Percentiles rank a stretch among this genome's conserved stretches.
These are phyloP conservation scores for Cydia fagiglandana DNA, from an alignment of 1,140 invertebrate genomes.

Conservation along the genomic window DNA sequence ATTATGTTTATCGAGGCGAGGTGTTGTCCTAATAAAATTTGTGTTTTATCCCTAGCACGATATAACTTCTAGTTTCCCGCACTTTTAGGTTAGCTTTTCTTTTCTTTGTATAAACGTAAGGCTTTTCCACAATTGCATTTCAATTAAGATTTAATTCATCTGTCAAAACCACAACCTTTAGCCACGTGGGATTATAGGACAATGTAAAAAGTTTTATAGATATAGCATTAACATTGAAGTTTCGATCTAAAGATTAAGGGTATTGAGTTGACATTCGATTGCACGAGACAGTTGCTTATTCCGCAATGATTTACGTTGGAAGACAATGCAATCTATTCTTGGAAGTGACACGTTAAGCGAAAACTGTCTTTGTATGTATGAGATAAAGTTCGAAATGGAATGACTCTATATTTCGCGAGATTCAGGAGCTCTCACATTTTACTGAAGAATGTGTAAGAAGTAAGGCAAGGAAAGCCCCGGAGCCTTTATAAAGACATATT, in stretches of 20 bases:
- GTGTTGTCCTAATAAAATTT: conserved; percentile 72
- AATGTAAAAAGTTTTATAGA: conserved; percentile 41
- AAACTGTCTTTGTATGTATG: conserved; percentile 36
- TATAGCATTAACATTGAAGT: conserved; percentile 33
- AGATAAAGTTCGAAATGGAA: conserved; percentile 44
- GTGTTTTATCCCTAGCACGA: conserved; percentile 55
- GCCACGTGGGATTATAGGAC: conserved; percentile 60
- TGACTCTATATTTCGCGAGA: conserved; percentile 39
- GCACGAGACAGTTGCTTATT: conserved; percentile 49
- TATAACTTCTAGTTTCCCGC: conserved; percentile 53
- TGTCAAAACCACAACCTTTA: conserved; percentile 65
- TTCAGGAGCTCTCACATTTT: conserved; percentile 72
- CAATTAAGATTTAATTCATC: conserved; percentile 62
- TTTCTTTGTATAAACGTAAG: neutral
- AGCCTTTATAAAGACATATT: conserved; percentile 78
- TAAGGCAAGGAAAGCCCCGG: conserved; percentile 71
- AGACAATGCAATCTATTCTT: conserved; percentile 76
- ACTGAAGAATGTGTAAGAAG: conserved; percentile 77
- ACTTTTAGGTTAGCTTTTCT: conserved; percentile 10
- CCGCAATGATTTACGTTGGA: conserved; percentile 62
- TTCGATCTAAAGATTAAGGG: conserved; percentile 37
- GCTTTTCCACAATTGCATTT: conserved; percentile 41
- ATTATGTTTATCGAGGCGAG: conserved; percentile 77
- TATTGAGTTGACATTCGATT: conserved; percentile 44
- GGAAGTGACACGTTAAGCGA: conserved; percentile 37